Evolutionary conservation across 2,888 invertebrate genomes (phyloP).

Genomic region (Callinectes sapidus): DNA sequence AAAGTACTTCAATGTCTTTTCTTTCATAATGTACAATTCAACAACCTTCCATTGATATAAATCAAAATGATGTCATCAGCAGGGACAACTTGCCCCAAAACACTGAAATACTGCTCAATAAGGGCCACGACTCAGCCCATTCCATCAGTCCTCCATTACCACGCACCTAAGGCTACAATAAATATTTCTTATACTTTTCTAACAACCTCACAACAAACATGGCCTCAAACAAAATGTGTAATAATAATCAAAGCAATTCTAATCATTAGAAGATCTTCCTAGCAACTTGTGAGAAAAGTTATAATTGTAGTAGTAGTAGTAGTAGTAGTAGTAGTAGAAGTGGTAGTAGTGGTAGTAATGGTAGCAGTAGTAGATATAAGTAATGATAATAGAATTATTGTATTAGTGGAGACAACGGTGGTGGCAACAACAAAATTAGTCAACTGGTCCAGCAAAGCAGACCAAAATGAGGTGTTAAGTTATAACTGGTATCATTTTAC

Average conservation of each 20-base stretch:
- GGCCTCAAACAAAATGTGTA: not conserved
- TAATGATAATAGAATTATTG: too few species aligned
- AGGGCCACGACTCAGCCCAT: constrained; percentile 17
- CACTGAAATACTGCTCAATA: constrained; percentile 31
- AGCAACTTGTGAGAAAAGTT: not conserved
- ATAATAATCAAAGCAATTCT: not conserved
- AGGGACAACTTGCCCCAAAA: constrained; percentile 16
- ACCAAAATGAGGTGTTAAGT: not conserved
- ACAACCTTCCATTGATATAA: not conserved
- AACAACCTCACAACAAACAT: constrained; percentile 31
- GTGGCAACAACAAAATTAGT: not conserved
- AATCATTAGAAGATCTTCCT: not conserved
- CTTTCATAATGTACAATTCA: constrained; percentile 30
- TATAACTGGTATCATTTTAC: not conserved
- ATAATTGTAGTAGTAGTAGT: not conserved
- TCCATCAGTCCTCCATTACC: constrained; percentile 13
- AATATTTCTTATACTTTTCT: constrained; percentile 29
- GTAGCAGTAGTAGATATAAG: not conserved
- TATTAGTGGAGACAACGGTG: too few species aligned
- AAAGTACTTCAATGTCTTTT: constrained; percentile 27
- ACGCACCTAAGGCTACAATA: constrained; percentile 27
- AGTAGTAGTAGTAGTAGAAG: not conserved
- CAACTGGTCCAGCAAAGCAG: not conserved
- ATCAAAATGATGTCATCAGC: not conserved
- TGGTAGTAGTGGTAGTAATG: not conserved